These are phyloP conservation scores for Panthera uncia DNA, from an alignment of 2,113 vertebrate species.

Conservation along the genomic window DNA sequence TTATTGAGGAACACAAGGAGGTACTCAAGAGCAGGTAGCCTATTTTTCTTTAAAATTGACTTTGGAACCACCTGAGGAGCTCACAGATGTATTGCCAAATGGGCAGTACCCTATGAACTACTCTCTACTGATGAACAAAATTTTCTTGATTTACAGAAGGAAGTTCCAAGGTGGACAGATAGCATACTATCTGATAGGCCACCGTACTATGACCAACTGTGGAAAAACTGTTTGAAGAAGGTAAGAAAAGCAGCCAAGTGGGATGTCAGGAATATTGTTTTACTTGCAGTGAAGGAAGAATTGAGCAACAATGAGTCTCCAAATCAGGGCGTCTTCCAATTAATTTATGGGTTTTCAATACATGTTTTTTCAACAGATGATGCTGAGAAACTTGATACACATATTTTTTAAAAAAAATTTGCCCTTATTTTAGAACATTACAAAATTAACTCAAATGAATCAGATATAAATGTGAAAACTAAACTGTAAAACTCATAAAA, in stretches of 20 bases:
- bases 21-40: neutral
- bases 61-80: neutral
- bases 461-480: neutral
- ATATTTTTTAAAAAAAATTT: neutral
- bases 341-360: neutral
- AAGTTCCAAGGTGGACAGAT: neutral
- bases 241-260: neutral
- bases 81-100: neutral
- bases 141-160: neutral
- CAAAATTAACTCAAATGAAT: neutral
- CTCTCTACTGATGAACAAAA: neutral
- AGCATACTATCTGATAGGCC: neutral
- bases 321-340: neutral
- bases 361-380: neutral
- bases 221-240: neutral
- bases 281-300: neutral
- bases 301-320: neutral
- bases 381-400: neutral
- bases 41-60: neutral
- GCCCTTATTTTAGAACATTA: neutral
- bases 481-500: neutral
- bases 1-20: neutral
- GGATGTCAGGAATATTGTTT: neutral
- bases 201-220: neutral
- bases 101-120: neutral